These are phyloP conservation scores for Gymnothorax reevesii DNA, from an alignment of 2,797 vertebrate genomes.

Conservation along the genomic window DNA sequence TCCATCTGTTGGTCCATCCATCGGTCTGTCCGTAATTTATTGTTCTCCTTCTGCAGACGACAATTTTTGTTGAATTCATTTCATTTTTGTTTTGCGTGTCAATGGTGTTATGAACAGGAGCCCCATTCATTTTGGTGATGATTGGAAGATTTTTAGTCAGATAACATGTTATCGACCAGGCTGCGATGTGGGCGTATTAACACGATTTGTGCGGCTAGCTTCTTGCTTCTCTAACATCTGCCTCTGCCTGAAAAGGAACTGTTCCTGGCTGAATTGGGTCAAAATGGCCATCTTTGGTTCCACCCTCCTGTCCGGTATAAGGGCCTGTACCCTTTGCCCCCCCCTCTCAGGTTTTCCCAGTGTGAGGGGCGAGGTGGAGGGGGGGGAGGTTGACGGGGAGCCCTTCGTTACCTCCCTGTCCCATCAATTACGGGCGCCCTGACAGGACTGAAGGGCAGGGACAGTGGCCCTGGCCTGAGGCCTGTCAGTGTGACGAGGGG, in stretches of 20 bases:
- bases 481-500: constrained; percentile 56
- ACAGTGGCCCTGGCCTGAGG: constrained; percentile 59
- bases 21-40: no score
- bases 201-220: neutral
- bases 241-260: constrained; percentile 25
- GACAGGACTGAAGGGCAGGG: constrained; percentile 62
- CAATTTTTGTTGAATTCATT: no score
- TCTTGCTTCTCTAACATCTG: constrained; percentile 20
- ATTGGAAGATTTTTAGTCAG: no score
- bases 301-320: constrained; percentile 48
- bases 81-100: no score
- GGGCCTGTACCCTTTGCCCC: constrained; percentile 45
- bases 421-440: constrained; percentile 68
- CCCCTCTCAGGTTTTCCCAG: constrained; percentile 51
- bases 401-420: constrained; percentile 55
- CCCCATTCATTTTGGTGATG: no score
- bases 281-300: constrained; percentile 37
- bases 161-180: no score
- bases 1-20: no score
- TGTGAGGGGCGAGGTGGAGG: constrained; percentile 46
- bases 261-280: constrained; percentile 11
- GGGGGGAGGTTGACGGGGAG: constrained; percentile 49
- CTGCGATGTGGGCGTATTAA: no score
- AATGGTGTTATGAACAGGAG: no score
- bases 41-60: no score